phyloP scores from a whole-genome alignment of 2,797 vertebrate genomes.

The Hippoglossus hippoglossus region DNA sequence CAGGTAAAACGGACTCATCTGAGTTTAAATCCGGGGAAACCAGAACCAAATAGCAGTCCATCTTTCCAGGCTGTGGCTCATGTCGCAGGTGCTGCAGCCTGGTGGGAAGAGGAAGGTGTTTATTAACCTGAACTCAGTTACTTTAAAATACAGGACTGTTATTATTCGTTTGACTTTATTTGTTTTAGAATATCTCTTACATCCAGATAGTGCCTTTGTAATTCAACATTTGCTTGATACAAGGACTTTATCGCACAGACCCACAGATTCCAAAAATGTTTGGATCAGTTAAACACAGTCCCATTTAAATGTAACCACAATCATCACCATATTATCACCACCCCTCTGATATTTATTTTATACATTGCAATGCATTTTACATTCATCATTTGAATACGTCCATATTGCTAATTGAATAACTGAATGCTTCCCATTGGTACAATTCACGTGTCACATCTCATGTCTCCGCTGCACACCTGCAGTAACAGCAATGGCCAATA shows the following conservation, averaged over 20 bases:
- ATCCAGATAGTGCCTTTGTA: background rate
- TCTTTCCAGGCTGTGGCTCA: background rate
- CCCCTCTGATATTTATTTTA: background rate
- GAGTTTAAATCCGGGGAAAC: background rate
- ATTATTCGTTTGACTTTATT: background rate
- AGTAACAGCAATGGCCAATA: background rate
- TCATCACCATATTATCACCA: too few species aligned
- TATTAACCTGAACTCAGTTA: background rate
- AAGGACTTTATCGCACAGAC: too few species aligned
- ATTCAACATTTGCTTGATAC: background rate
- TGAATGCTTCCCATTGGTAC: background rate
- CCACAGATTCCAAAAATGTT: too few species aligned
- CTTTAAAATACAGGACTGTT: background rate
- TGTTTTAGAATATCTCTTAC: background rate
- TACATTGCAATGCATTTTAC: background rate
- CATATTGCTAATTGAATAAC: background rate
- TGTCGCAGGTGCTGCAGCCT: conserved; percentile 1
- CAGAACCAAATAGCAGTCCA: background rate
- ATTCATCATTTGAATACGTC: background rate
- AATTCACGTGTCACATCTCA: background rate
- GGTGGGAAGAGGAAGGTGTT: background rate
- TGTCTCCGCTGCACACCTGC: background rate
- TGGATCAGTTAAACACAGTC: too few species aligned
- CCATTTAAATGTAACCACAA: too few species aligned
- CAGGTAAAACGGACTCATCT: background rate